Base-by-base conservation (phyloP, 2,113 vertebrate species). In the Puma concolor region DNA sequence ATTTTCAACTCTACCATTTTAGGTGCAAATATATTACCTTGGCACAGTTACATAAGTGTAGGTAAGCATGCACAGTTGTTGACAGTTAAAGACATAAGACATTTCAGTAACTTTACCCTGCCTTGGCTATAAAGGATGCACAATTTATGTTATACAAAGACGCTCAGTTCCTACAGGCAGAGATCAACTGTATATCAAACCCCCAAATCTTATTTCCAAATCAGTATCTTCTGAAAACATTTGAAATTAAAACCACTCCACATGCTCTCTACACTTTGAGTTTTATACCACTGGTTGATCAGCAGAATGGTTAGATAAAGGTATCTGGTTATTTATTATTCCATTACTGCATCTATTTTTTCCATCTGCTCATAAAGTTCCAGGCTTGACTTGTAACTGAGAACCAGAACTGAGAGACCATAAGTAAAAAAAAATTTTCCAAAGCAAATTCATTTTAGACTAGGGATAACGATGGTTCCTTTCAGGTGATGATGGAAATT, bases 1-100 rank as follows among this genome's bases (percentile, higher is more conserved):
- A 97, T 97, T 97, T 98, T 96, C 85, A 94, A 93, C 88, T 95
- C 57, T 91, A 95, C 82, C 87, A 87, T 96, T 95, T 96, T 93
- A 97, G 94, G 95, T 38, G 36, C 54, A 91, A 96, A 94, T 95
- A 97, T 97, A 98, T 84, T 88, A 93, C 92, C 54, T 93, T 94
- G 97, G 95, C 93, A 91, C 48, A 87, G 63, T 38, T 72, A 96
- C 60, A 31, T 74, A 93, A 36, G 60, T 60, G 16, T 50, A 97
- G 91, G 89, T 95, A 95, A 88, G 91, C 50, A 11, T 60, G 77
- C 25, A 83, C 50, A 88, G 67, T 87, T 96, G 88, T 63, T 89
- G 94, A 97, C 85, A 95, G 36, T 82, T 97, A 94, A 91, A 95
- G 63, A 94, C 63, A 41, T 80, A 83, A 96, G 91, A 91, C 63